Conservation (phyloP, 2,113 vertebrate species). For the Protobothrops flavoviridis region DNA sequence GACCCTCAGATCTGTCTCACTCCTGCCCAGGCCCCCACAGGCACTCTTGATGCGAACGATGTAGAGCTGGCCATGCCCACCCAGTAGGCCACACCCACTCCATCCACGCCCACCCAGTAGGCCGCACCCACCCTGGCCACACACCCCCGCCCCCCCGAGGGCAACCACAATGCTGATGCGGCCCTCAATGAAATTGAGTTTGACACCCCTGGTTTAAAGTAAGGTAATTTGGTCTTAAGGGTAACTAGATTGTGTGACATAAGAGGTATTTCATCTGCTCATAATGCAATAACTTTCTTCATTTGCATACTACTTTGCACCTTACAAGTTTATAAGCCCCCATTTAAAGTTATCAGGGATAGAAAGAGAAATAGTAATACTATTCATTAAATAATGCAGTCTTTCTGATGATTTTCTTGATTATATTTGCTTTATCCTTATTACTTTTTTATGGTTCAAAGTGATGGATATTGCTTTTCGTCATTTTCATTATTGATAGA, state of each 20-base stretch:
- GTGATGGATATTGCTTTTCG: neutral
- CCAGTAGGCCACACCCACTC: too few species aligned
- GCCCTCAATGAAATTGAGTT: too few species aligned
- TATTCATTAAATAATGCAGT: neutral
- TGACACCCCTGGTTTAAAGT: neutral
- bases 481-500: neutral
- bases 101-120: too few species aligned
- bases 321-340: neutral
- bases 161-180: too few species aligned
- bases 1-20: too few species aligned
- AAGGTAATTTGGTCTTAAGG: neutral
- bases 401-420: neutral
- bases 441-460: neutral
- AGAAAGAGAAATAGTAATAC: neutral
- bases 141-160: too few species aligned
- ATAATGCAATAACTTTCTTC: neutral
- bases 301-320: neutral
- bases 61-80: too few species aligned
- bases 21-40: too few species aligned
- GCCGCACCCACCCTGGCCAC: too few species aligned
- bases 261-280: neutral
- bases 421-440: neutral
- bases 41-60: too few species aligned
- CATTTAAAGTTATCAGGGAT: neutral
- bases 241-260: conserved; percentile 18